These are phyloP conservation scores for Caranx ignobilis DNA, from an alignment of 2,113 vertebrate species.

Conservation along the genomic window DNA sequence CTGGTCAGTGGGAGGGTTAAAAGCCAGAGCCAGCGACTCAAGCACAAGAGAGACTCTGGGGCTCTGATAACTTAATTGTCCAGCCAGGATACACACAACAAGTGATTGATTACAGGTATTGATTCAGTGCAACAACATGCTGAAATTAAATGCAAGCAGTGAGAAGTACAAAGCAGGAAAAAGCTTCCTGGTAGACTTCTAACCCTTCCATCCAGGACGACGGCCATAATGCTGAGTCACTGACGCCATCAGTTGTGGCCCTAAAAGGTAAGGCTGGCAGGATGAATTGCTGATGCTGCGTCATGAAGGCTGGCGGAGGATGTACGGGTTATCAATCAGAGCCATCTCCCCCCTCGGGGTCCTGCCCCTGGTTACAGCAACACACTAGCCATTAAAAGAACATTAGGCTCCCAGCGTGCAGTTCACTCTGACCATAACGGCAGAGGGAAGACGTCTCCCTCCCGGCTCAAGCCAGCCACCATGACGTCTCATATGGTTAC, in stretches of 20 bases:
- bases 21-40: constrained; percentile 17
- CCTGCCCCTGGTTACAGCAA: constrained; percentile 46
- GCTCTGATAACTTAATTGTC: constrained; percentile 60
- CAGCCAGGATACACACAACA: constrained; percentile 36
- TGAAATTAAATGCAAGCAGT: constrained; percentile 52
- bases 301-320: constrained; percentile 65
- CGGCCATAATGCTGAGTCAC: constrained; percentile 69
- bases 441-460: constrained; percentile 21
- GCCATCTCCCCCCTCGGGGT: constrained; percentile 22
- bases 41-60: constrained; percentile 22
- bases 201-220: constrained; percentile 3
- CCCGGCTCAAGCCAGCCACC: background rate
- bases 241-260: constrained; percentile 25
- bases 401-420: constrained; percentile 72
- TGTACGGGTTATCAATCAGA: constrained; percentile 74
- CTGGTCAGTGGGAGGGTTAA: constrained; percentile 22
- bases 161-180: constrained; percentile 9
- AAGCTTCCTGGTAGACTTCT: constrained; percentile 35
- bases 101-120: constrained; percentile 55
- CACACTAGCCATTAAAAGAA: constrained; percentile 78
- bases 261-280: constrained; percentile 48
- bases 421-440: constrained; percentile 49
- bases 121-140: constrained; percentile 53
- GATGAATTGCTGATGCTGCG: constrained; percentile 64
- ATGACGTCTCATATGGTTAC: background rate